Conservation (phyloP, 1,140 invertebrate species). For the Tetragnatha versicolor region DNA sequence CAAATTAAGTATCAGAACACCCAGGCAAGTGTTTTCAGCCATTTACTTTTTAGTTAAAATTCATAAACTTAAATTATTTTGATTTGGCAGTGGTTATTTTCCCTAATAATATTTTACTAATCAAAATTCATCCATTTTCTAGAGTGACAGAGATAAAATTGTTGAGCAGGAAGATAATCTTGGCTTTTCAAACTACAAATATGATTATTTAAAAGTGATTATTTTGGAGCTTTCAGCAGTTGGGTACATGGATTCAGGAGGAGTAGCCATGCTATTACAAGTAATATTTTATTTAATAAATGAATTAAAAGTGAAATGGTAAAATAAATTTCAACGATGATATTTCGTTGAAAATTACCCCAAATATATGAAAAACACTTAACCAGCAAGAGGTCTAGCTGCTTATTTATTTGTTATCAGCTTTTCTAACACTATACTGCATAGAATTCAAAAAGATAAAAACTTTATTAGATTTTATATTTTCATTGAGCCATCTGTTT, state of each 20-base stretch:
- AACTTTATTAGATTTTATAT: too few species aligned
- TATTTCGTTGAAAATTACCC: too few species aligned
- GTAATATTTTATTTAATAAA: conserved; percentile 22
- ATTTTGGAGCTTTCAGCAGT: conserved; percentile 49
- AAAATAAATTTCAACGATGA: conserved; percentile 9
- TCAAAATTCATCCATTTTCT: neutral
- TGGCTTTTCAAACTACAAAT: conserved; percentile 39
- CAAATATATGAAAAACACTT: too few species aligned
- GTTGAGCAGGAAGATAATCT: conserved; percentile 8
- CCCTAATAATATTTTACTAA: too few species aligned
- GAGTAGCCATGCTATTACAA: conserved; percentile 42
- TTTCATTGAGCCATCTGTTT: too few species aligned
- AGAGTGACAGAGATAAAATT: conserved; percentile 29
- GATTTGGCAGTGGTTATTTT: neutral
- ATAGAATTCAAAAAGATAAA: too few species aligned
- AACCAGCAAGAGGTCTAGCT: too few species aligned
- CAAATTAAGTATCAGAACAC: conserved; percentile 44
- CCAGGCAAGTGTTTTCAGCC: neutral
- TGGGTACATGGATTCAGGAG: conserved; percentile 49
- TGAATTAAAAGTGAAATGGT: too few species aligned
- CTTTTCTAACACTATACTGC: too few species aligned
- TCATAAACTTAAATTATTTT: too few species aligned
- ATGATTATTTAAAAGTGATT: conserved; percentile 38
- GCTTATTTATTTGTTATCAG: too few species aligned
- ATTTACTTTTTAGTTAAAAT: too few species aligned